Percentiles rank a stretch among this genome's conserved stretches.
These are phyloP conservation scores for Cyanocitta stelleri DNA, from an alignment of 2,113 vertebrate species.

Conservation along the genomic window DNA sequence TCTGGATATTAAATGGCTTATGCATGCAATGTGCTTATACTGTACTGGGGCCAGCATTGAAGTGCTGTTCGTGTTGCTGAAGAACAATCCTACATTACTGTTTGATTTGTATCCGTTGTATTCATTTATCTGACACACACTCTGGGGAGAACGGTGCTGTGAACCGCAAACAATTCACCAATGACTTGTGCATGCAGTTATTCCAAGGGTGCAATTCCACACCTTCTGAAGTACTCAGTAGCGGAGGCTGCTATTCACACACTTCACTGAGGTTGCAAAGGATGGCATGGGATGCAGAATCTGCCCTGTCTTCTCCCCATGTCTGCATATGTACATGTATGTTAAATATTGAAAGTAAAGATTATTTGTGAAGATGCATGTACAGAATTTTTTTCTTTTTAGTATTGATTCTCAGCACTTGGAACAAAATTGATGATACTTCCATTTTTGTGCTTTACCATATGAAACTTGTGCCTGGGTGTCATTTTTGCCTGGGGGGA, in stretches of 20 bases:
- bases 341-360: not conserved
- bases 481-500: not conserved
- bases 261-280: not conserved
- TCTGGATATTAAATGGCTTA: not conserved
- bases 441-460: not conserved
- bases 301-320: not conserved
- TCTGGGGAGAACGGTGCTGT: not conserved
- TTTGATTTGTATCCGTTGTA: not conserved
- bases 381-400: not conserved
- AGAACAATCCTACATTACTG: not conserved
- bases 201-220: not conserved
- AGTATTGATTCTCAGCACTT: not conserved
- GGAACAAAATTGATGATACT: not conserved
- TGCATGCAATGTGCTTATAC: not conserved
- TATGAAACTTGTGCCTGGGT: not conserved
- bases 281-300: not conserved
- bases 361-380: not conserved
- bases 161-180: not conserved
- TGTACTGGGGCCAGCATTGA: not conserved
- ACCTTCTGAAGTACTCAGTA: not conserved
- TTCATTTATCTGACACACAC: not conserved
- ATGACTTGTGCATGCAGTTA: not conserved
- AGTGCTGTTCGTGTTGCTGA: not conserved
- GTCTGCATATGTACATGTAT: not conserved
- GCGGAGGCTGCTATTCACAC: not conserved